A percentile compares a stretch with the other conserved stretches of the same genome.
Evolutionary conservation across 2,888 invertebrate genomes (phyloP).

Genomic region (Camponotus fellah): DNA sequence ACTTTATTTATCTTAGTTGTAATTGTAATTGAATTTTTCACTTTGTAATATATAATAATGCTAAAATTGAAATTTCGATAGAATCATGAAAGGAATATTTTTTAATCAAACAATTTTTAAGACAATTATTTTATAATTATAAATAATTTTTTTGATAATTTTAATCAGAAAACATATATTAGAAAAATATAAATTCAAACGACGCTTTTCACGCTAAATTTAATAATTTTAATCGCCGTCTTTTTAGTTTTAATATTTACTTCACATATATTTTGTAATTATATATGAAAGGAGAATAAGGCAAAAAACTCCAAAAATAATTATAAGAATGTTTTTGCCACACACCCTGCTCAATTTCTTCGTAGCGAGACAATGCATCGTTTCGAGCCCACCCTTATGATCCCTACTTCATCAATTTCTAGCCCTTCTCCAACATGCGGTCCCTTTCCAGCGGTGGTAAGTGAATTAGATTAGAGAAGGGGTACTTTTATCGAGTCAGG

Average conservation of each 20-base stretch:
- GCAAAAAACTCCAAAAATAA: slow-evolving; percentile 22
- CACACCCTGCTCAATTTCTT: slow-evolving; percentile 13
- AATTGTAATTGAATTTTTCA: background rate
- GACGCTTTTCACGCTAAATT: background rate
- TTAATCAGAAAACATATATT: background rate
- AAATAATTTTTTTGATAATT: background rate
- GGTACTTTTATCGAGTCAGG: slow-evolving; percentile 77
- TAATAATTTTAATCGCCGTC: background rate
- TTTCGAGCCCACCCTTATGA: slow-evolving; percentile 69
- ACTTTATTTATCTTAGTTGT: background rate
- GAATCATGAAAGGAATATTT: background rate
- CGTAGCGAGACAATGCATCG: slow-evolving; percentile 71
- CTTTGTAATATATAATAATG: background rate
- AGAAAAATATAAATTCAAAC: background rate
- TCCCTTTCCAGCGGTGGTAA: slow-evolving; percentile 55
- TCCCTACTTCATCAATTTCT: slow-evolving; percentile 77
- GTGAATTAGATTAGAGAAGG: slow-evolving; percentile 78
- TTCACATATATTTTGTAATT: background rate
- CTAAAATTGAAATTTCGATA: background rate
- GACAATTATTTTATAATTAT: background rate
- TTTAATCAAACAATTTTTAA: background rate
- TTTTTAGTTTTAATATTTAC: background rate
- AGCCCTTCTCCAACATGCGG: slow-evolving; percentile 54
- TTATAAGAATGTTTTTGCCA: slow-evolving; percentile 42
- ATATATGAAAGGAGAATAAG: background rate